phyloP scores from a whole-genome alignment of 2,113 vertebrate genomes.

The Myiozetetes cayanensis region DNA sequence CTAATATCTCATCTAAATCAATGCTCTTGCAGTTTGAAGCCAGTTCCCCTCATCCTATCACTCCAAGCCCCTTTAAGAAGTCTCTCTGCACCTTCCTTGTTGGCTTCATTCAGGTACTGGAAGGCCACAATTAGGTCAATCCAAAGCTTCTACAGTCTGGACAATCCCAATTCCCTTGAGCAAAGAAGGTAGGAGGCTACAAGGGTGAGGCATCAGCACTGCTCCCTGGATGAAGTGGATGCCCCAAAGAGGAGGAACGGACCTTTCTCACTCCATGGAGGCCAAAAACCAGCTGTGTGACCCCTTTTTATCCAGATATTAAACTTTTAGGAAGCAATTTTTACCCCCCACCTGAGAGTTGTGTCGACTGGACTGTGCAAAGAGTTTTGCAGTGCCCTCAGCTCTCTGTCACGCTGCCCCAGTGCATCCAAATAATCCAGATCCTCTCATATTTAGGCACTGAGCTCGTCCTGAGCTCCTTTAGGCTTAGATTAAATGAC shows the following conservation, averaged over 20 bases:
- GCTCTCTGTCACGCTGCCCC: neutral
- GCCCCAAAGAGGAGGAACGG: neutral
- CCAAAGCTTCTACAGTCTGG: neutral
- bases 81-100: neutral
- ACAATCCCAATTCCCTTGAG: neutral
- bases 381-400: accelerated
- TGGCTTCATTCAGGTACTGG: neutral
- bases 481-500: neutral
- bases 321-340: neutral
- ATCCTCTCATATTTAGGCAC: neutral
- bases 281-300: neutral
- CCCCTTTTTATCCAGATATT: neutral
- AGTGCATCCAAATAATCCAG: neutral
- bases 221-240: neutral
- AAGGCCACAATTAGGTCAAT: neutral
- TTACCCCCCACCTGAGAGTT: neutral
- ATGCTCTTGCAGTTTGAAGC: neutral
- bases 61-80: neutral
- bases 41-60: neutral
- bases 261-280: accelerated
- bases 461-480: neutral
- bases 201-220: neutral
- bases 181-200: accelerated
- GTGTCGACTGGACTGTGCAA: neutral
- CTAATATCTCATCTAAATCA: neutral